phyloP scores from a whole-genome alignment of 2,113 vertebrate genomes.

The Sebastes schlegelii region DNA sequence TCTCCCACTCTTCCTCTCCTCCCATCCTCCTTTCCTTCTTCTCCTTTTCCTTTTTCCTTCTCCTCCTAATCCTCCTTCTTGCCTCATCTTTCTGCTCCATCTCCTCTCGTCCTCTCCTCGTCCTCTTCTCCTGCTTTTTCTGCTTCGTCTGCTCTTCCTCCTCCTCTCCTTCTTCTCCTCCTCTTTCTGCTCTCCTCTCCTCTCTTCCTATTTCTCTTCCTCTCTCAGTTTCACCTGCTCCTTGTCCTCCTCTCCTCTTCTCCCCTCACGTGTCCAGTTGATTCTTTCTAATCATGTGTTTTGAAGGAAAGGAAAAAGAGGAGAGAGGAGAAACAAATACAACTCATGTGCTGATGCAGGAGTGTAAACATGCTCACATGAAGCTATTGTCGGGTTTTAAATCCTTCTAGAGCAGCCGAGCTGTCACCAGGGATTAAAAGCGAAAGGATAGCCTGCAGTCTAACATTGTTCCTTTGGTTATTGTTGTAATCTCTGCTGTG shows the following conservation, averaged over 20 bases:
- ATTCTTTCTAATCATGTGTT: background rate
- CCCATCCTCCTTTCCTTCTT: background rate
- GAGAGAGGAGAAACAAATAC: background rate
- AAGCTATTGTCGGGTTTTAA: background rate
- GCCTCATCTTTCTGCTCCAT: background rate
- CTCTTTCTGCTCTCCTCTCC: no score
- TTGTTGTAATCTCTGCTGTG: background rate
- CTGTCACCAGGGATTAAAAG: constrained; percentile 31
- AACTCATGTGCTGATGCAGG: background rate
- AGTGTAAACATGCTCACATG: background rate
- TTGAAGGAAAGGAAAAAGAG: background rate
- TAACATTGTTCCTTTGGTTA: background rate
- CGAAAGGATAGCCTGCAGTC: constrained; percentile 3
- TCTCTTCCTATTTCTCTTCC: background rate
- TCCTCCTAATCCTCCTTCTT: no score
- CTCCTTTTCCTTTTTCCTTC: background rate
- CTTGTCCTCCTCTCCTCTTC: background rate
- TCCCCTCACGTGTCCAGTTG: background rate
- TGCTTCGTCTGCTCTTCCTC: background rate
- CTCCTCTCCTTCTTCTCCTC: background rate
- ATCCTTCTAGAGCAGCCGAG: background rate
- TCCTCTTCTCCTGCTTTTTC: background rate
- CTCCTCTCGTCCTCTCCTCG: no score
- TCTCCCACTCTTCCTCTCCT: no score
- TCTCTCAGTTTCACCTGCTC: background rate